These are phyloP conservation scores for Monochamus saltuarius DNA, from an alignment of 1,140 invertebrate genomes.

Conservation along the genomic window DNA sequence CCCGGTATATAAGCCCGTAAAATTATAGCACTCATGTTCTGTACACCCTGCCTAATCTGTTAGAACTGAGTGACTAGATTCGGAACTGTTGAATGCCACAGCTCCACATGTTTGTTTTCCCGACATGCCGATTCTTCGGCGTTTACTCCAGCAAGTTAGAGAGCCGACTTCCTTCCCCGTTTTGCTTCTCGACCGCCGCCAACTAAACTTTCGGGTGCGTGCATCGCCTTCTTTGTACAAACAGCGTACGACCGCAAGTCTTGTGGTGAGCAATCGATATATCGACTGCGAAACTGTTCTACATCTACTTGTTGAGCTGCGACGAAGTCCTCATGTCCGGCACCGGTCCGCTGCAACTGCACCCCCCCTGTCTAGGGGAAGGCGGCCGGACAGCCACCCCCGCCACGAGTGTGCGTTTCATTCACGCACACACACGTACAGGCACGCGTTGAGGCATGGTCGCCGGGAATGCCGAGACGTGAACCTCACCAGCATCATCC, in stretches of 20 bases:
- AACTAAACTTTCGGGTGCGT: slow-evolving; percentile 1
- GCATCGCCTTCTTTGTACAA: slow-evolving; percentile 13
- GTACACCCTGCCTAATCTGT: no score
- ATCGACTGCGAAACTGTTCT: slow-evolving; percentile 34
- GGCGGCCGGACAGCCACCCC: not conserved
- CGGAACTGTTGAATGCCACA: no score
- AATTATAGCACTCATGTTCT: no score
- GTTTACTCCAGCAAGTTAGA: not conserved
- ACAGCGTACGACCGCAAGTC: slow-evolving; percentile 24
- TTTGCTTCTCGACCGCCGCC: not conserved
- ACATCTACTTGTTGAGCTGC: slow-evolving; percentile 38
- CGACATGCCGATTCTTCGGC: not conserved
- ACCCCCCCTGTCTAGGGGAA: not conserved
- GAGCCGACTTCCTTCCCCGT: not conserved
- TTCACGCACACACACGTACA: slow-evolving; percentile 31
- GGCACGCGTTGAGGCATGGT: slow-evolving; percentile 8
- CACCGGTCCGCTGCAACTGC: slow-evolving; percentile 17
- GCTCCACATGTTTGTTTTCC: slow-evolving; percentile 6
- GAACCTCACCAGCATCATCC: no score
- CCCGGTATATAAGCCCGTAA: no score
- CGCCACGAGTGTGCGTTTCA: slow-evolving; percentile 12
- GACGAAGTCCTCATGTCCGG: slow-evolving; percentile 15
- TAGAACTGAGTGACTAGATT: no score
- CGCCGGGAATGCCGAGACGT: not conserved
- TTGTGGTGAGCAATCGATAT: slow-evolving; percentile 32